Evolutionary conservation across 2,797 vertebrate genomes (phyloP), one percentile per base, ranked within the genome.

Genomic region (Lemur catta): DNA sequence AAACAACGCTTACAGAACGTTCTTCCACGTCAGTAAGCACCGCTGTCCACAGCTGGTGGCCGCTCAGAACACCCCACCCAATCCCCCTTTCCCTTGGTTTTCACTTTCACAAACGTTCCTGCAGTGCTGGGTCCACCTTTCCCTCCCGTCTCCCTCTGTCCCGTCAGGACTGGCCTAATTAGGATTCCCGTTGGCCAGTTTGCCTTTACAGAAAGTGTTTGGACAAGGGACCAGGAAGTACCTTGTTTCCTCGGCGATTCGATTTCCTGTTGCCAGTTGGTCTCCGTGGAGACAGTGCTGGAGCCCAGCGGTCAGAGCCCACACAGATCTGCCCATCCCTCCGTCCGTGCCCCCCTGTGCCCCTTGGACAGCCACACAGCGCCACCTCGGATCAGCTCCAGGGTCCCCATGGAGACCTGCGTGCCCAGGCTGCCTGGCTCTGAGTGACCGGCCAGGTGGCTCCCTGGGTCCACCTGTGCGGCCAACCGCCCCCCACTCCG

Each of bases 271-370:
- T 97, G 96, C 96, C 72, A 0, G 59, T 85, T 78, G 95, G 98
- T 97, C 98, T 97, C 97, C 95, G 95, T 87, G 94, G 98, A 87
- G 96, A 97, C 61, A 85, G 93, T 95, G 96, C 94, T 94, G 55
- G 95, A 97, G 96, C 94, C 97, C 97, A 93, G 98, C 84, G 43
- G 93, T 93, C 94, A 96, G 97, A 93, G 97, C 96, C 91, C 63
- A n/a, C 63, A 18, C 3, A 2, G 63, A 17, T 65, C 63, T 17
- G 14, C 65, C 63, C 63, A 15, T n/a, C 33, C 33, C 33, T 96
- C 95, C 96, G 96, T 97, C 96, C 93, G 63, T 65, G 61, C 97
- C 97, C 97, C 95, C 74, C 38, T 9, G 8, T 33, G 79, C 94
- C 97, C 89, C 96, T 96, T 93, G 69, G 94, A 88, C 91, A 87